Percentiles rank a stretch among this genome's conserved stretches.
These are phyloP conservation scores for Lasioglossum figueresi DNA, from an alignment of 2,888 invertebrate genomes.

Conservation along the genomic window DNA sequence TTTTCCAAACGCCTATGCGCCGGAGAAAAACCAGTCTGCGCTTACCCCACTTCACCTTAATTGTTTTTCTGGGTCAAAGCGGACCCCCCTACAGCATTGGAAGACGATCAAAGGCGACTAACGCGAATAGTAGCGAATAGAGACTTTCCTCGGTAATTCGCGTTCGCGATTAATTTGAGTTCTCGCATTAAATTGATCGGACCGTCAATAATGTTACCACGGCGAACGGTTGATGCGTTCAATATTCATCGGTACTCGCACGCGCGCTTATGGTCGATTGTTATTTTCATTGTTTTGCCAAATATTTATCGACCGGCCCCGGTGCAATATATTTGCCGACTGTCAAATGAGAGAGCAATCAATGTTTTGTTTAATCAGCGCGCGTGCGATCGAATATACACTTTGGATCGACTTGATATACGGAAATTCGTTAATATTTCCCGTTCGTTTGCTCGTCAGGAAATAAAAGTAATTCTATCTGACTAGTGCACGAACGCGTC, in stretches of 20 bases:
- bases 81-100: no score
- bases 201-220: slow-evolving; percentile 40
- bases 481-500: neutral
- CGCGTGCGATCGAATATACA: slow-evolving; percentile 31
- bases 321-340: slow-evolving; percentile 48
- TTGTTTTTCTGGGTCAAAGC: neutral
- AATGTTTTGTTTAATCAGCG: slow-evolving; percentile 53
- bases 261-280: slow-evolving; percentile 41
- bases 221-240: slow-evolving; percentile 6
- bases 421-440: slow-evolving; percentile 51
- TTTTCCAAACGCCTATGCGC: accelerated
- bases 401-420: slow-evolving; percentile 33
- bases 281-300: slow-evolving; percentile 55
- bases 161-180: slow-evolving; percentile 32
- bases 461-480: slow-evolving; percentile 21
- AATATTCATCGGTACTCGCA: slow-evolving; percentile 41
- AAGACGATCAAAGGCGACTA: neutral
- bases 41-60: no score
- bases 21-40: no score
- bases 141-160: neutral
- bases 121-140: neutral
- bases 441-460: slow-evolving; percentile 12
- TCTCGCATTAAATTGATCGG: slow-evolving; percentile 32
- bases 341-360: slow-evolving; percentile 58
- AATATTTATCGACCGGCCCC: slow-evolving; percentile 46